Evolutionary conservation across 2,113 vertebrate species (phyloP).

Genomic region (Ceratotherium simum): DNA sequence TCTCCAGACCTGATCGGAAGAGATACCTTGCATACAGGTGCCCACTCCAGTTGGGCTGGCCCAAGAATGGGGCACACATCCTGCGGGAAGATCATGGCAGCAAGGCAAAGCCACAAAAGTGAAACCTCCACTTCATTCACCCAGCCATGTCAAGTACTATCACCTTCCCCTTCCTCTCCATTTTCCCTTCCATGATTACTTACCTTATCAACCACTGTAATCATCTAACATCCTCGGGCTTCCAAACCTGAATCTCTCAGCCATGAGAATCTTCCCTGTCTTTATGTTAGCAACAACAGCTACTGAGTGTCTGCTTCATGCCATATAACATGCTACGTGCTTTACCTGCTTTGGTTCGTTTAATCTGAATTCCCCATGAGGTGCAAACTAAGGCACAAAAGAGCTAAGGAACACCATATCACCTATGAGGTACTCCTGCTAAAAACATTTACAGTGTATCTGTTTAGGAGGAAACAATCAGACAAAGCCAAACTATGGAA

Average conservation of each 20-base stretch:
- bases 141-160: neutral
- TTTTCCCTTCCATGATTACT: neutral
- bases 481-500: neutral
- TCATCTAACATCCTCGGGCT: neutral
- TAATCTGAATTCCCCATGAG: neutral
- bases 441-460: neutral
- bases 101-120: neutral
- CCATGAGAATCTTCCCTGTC: neutral
- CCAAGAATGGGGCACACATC: neutral
- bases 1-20: neutral
- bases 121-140: neutral
- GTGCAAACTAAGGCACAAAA: neutral
- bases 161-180: neutral
- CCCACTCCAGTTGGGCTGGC: neutral
- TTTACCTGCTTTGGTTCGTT: neutral
- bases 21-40: neutral
- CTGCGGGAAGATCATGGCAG: neutral
- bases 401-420: neutral
- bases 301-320: neutral
- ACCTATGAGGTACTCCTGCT: neutral
- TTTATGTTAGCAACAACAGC: neutral
- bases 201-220: neutral
- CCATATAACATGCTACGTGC: neutral
- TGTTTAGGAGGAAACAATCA: neutral
- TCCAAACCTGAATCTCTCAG: neutral